Conservation (phyloP, 1,140 invertebrate species). For the Physella acuta region DNA sequence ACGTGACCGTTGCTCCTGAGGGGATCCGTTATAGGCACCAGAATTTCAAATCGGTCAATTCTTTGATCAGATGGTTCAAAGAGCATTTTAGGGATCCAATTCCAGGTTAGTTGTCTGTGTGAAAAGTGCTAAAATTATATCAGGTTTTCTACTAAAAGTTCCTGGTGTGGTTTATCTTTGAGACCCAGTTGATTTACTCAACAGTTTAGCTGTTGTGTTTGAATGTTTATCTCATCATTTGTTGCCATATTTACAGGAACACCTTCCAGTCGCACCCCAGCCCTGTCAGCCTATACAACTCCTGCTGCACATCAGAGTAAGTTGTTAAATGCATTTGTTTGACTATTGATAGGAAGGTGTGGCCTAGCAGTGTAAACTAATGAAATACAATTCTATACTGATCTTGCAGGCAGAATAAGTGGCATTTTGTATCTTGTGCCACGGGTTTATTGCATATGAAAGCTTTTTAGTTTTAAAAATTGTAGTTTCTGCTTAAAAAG, state of each 20-base stretch:
- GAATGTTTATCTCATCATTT: neutral
- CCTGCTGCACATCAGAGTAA: constrained; percentile 59
- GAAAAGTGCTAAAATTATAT: too few species aligned
- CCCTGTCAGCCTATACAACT: constrained; percentile 68
- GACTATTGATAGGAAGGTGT: neutral
- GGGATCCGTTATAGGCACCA: constrained; percentile 89
- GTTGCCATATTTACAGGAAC: constrained; percentile 22
- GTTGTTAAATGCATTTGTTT: neutral
- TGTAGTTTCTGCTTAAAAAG: too few species aligned
- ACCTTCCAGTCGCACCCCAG: constrained; percentile 67
- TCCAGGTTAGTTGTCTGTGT: constrained; percentile 61
- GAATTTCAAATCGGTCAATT: constrained; percentile 81
- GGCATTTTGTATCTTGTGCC: too few species aligned
- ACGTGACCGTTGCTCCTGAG: constrained; percentile 85
- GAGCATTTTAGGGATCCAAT: constrained; percentile 92
- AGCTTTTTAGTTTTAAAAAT: too few species aligned
- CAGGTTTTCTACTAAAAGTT: too few species aligned
- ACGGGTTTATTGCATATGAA: too few species aligned
- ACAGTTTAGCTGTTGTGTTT: too few species aligned
- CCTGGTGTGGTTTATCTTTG: too few species aligned
- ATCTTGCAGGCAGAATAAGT: too few species aligned
- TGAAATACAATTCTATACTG: too few species aligned
- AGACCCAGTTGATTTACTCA: too few species aligned
- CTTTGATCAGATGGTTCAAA: constrained; percentile 94
- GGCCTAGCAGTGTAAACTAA: neutral